phyloP scores from a whole-genome alignment of 2,888 invertebrate species.

The Conistra vaccinii region DNA sequence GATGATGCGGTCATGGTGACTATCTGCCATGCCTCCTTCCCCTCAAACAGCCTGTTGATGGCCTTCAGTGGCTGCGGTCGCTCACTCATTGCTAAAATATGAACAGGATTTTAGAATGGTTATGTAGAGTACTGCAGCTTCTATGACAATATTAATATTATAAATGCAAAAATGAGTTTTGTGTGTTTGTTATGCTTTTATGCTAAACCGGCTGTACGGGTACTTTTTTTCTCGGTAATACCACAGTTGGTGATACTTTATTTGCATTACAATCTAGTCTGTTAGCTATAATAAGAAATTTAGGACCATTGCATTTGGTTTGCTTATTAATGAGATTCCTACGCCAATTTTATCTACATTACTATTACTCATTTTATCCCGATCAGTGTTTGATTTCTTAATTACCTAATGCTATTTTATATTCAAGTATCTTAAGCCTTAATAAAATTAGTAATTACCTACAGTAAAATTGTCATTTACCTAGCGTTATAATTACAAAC shows the following conservation, averaged over 20 bases:
- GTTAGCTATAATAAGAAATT: not conserved
- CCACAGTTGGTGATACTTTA: no score
- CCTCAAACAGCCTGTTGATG: constrained; percentile 91
- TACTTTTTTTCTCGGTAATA: no score
- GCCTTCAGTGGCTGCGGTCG: constrained; percentile 85
- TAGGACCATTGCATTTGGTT: not conserved
- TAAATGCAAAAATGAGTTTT: no score
- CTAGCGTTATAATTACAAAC: not conserved
- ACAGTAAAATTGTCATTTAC: not conserved
- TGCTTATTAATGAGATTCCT: not conserved
- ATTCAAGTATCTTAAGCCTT: not conserved
- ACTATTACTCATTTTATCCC: not conserved
- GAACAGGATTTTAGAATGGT: not conserved
- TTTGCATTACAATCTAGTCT: no score
- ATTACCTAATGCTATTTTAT: not conserved
- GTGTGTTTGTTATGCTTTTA: no score
- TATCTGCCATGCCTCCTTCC: constrained; percentile 96
- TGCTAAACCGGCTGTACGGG: no score
- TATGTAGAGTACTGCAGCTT: not conserved
- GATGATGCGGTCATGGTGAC: constrained; percentile 94
- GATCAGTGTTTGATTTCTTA: not conserved
- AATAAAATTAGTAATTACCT: not conserved
- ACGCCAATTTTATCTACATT: not conserved
- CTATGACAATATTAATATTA: no score
- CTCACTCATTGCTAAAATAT: constrained; percentile 82